Evolutionary conservation across 1,140 invertebrate genomes (phyloP), one percentile per base, ranked within the genome.

Genomic region (Linepithema humile): DNA sequence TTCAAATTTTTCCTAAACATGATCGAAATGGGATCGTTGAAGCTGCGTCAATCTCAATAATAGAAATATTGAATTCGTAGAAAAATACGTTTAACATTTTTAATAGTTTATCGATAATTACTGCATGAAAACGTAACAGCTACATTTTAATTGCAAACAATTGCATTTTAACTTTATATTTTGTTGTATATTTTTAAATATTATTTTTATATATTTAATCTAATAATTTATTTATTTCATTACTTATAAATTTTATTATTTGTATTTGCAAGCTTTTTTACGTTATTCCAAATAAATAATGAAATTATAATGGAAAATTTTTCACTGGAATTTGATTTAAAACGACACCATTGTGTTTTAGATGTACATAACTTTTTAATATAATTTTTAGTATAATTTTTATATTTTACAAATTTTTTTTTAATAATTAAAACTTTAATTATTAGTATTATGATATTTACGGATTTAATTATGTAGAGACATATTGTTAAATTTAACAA

Each of bases 401-500:
- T n/a, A n/a, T n/a, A n/a, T n/a, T 69, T 69, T 12, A 35, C 17
- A 20, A 9, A 6, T 53, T 40, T 29, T 32, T 78, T 50, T 55
- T 40, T 23, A n/a, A 6, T 55, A 12, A 55, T 80, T 53, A 53
- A 78, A 78, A 55, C 43, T 80, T 80, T 80, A 69, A 80, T 70
- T 20, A 80, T 69, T 10, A 20, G 2, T 20, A 15, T n/a, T 15
- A 12, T 45, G 15, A 57, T 57, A n/a, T 6, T 55, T 43, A n/a
- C 23, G 35, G 26, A 55, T 55, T 29, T 80, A 69, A 80, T 40
- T 67, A 29, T 6, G 55, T 67, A 15, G 12, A n/a, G 6, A 29
- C 23, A 55, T 69, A 78, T 69, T 55, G 62, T 57, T 69, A 40
- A 48, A 80, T 69, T 70, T 80, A 70, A 80, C 23, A 35, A 70